Conservation (phyloP, 2,113 vertebrate genomes). For the Cettia cetti region DNA sequence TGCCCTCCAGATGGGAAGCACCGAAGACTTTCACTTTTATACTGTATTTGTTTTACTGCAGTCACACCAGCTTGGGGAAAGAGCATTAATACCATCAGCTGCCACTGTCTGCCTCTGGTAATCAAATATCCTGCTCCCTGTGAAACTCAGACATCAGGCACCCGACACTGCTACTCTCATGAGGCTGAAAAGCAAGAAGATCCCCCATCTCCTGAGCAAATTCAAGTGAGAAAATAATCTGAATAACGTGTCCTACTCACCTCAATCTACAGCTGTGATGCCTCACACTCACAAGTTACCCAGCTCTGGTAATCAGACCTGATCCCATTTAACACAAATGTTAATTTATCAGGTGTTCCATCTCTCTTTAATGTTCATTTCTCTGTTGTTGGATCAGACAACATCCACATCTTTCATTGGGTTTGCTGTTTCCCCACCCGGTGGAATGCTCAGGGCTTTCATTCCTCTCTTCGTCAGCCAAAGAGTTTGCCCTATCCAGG, state of each 20-base stretch:
- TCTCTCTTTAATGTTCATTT: neutral
- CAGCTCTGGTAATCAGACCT: neutral
- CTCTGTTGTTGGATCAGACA: neutral
- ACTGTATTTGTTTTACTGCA: neutral
- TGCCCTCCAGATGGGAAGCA: neutral
- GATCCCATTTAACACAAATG: neutral
- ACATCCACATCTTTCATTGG: neutral
- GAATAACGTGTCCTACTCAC: neutral
- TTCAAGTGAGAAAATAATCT: neutral
- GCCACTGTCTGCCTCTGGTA: neutral
- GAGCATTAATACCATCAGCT: neutral
- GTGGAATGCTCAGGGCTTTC: neutral
- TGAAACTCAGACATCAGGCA: neutral
- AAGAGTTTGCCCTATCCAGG: accelerated
- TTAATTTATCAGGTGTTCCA: neutral
- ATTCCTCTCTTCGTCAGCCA: neutral
- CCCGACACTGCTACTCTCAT: neutral
- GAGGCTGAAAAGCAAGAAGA: neutral
- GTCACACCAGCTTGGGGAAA: neutral
- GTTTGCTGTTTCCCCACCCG: neutral
- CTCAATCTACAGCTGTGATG: accelerated
- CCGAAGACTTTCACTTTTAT: neutral
- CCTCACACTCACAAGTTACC: neutral
- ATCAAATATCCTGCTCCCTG: neutral
- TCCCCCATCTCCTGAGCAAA: neutral